Base-by-base conservation (phyloP, 2,113 vertebrate genomes). In the Alethe castanea region DNA sequence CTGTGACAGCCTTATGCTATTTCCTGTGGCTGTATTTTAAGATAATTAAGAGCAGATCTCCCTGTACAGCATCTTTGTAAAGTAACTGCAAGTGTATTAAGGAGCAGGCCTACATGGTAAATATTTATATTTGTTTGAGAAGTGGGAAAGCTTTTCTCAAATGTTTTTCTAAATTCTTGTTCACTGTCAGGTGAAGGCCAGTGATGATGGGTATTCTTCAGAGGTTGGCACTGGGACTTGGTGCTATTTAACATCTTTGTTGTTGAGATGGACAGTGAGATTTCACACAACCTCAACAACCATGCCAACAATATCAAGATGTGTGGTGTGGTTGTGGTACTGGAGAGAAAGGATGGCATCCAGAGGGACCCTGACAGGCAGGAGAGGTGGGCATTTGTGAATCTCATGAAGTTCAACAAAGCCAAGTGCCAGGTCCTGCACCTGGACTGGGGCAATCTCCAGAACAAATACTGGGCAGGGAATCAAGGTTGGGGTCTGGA, bases 11-110 rank as follows among this genome's bases (percentile, higher is more conserved):
- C 89, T 85, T 77, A 62, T 94, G 86, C 84, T 71, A 81, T 97
- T 97, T 98, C 89, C 96, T 95, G 78, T 87, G 71, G 76, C 76
- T 94, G 67, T 87, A 95, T 97, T 97, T 97, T 92, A 95, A 93
- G 87, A 81, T 93, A 96, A 97, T 98, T 96, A 96, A 90, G 52
- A 90, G 77, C 67, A 95, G 93, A 91, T 95, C 93, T 96, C 78
- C 52, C 77, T 56, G 80, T 64, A 84, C 77, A 60, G 48, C 28
- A 50, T 86, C 86, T 93, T 94, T 76, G 85, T 90, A 91, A 94
- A 96, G 47, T 79, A 89, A 87, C 53, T 81, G 29, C 79, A 92
- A 96, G 88, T 71, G 71, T 59, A 90, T 88, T 80, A 82, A 79
- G 57, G 88, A 24, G 5, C 62, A 79, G 60, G 35, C 76, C 76